Evolutionary conservation across 2,113 vertebrate species (phyloP).

Genomic region (Microtus montanus): DNA sequence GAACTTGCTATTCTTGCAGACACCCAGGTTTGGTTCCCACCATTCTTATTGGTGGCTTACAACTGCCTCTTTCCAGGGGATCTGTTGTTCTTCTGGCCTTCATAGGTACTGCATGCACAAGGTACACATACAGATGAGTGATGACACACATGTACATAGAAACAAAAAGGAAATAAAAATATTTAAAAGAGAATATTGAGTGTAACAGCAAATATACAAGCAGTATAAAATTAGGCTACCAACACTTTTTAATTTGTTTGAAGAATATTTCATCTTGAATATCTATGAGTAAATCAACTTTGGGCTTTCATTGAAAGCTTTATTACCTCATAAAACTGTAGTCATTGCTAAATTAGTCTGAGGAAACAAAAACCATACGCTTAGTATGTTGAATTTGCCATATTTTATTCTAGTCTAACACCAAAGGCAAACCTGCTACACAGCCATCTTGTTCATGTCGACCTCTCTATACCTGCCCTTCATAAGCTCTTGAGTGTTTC

Average conservation of each 20-base stretch:
- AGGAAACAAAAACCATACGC: background rate
- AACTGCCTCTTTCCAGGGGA: background rate
- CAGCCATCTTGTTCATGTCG: background rate
- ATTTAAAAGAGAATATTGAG: background rate
- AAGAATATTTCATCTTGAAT: background rate
- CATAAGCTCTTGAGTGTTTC: background rate
- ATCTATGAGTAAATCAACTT: background rate
- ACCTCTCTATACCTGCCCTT: background rate
- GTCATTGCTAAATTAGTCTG: background rate
- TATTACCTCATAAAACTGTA: background rate
- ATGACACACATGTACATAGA: accelerated
- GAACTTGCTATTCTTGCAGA: background rate
- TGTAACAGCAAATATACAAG: background rate
- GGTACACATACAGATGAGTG: background rate
- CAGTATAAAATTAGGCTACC: background rate
- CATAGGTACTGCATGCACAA: background rate
- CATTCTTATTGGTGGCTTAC: background rate
- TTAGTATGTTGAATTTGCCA: background rate
- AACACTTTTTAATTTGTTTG: background rate
- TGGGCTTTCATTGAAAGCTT: background rate
- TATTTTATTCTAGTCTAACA: background rate
- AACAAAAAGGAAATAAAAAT: background rate
- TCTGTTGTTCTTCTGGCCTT: no score
- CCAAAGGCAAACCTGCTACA: background rate
- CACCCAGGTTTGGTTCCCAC: background rate